Evolutionary conservation across 2,797 vertebrate species (phyloP).

Genomic region (Scolopax rusticola): DNA sequence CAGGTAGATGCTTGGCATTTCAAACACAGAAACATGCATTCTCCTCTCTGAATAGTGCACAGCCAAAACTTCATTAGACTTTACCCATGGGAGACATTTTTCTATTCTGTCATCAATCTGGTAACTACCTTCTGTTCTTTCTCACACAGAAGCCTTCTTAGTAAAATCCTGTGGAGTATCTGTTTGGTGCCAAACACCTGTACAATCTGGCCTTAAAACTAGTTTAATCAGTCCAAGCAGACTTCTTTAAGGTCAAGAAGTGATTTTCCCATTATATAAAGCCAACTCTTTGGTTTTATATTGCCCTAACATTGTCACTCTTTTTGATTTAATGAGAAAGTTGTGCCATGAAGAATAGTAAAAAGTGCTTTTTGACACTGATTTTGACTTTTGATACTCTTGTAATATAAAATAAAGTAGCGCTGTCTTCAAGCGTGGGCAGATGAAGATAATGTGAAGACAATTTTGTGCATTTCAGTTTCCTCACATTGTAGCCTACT

Average conservation of each 20-base stretch:
- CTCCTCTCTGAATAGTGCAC: not conserved
- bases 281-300: not conserved
- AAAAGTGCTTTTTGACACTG: not conserved
- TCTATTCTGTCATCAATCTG: not conserved
- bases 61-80: not conserved
- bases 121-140: constrained; percentile 24
- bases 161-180: not conserved
- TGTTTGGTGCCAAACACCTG: constrained; percentile 18
- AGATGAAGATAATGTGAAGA: not conserved
- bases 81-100: not conserved
- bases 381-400: not conserved
- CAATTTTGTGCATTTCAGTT: not conserved
- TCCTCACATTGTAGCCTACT: not conserved
- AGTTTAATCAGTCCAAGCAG: not conserved
- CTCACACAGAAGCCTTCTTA: not conserved
- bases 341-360: not conserved
- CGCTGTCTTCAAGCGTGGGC: not conserved
- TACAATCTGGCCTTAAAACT: not conserved
- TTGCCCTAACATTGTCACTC: not conserved
- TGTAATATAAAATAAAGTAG: not conserved
- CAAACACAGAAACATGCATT: accelerated
- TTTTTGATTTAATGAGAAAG: not conserved
- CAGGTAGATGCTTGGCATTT: not conserved
- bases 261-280: not conserved
- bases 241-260: not conserved